A percentile compares a stretch with the other conserved stretches of the same genome.
Evolutionary conservation across 1,140 invertebrate species (phyloP).

Genomic region (Penaeus vannamei): DNA sequence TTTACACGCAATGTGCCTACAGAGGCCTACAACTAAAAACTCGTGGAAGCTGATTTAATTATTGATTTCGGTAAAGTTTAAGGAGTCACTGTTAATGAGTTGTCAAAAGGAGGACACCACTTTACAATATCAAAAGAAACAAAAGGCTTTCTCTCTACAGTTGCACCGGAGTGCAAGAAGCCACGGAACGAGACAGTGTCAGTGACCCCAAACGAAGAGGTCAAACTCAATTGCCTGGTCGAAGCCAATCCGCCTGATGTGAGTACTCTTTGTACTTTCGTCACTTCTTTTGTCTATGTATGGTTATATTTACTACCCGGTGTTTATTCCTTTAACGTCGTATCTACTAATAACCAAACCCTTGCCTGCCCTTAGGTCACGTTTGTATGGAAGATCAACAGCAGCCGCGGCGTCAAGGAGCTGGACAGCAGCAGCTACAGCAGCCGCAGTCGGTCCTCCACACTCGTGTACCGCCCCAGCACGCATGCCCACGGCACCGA

Average conservation of each 20-base stretch:
- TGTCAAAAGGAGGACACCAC: too few relatives aligned
- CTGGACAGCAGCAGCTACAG: slow-evolving; percentile 21
- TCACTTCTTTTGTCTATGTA: neutral
- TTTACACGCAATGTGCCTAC: too few relatives aligned
- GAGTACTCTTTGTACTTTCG: neutral
- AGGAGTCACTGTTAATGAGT: too few relatives aligned
- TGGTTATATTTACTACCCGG: neutral
- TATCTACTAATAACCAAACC: neutral
- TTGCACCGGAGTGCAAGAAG: slow-evolving; percentile 22
- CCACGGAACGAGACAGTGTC: neutral
- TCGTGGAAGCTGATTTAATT: too few relatives aligned
- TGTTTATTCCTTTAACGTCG: neutral
- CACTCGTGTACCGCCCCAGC: slow-evolving; percentile 44
- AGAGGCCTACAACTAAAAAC: too few relatives aligned
- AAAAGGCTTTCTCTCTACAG: neutral
- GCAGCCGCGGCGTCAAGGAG: slow-evolving; percentile 47
- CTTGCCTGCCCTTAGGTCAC: neutral
- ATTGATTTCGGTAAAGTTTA: too few relatives aligned
- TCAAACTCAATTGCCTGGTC: neutral
- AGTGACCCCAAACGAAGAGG: slow-evolving; percentile 1
- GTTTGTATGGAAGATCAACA: slow-evolving; percentile 52
- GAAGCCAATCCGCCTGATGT: slow-evolving; percentile 7
- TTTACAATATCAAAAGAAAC: too few relatives aligned
- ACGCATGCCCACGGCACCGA: slow-evolving; percentile 42
- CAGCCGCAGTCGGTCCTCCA: slow-evolving; percentile 31